Base-by-base conservation (phyloP, 1,140 invertebrate genomes). In the Drosophila elegans region DNA sequence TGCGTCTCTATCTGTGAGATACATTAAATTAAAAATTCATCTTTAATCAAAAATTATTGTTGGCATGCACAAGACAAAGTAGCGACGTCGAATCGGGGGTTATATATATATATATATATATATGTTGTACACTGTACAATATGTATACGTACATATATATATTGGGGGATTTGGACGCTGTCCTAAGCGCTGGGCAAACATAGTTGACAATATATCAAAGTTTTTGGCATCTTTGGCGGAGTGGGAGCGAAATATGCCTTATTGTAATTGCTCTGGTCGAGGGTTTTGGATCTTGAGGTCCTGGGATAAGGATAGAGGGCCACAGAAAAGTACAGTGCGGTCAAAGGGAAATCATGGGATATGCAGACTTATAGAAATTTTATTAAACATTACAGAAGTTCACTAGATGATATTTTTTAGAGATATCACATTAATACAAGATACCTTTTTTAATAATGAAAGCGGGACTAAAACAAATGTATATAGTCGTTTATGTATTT, bases 11-110 rank as follows among this genome's bases (percentile, higher is more conserved):
- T 84, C 85, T 90, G 85, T 72, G 85, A 85, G 86, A 85, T 81
- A 90, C 85, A 90, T 91, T 90, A 91, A 91, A 91, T 91, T 91
- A 91, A 91, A 91, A 91, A 91, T 91, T 91, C 90, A 91, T 91
- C 90, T 91, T 91, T 91, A 91, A 91, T 91, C 90, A 91, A 91
- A 91, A 91, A 91, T 91, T 91, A 91, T 91, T 91, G 90, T 89
- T 91, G 83, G 75, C 83, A 88, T 76, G 75, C 71, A 52, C 83
- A 86, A 78, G 81, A 80, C 67, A 74, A 86, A 80, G 78, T 71
- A 68, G 59, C 61, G 52, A 27, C 52, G 10, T 48, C 46, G 56
- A 55, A 52, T 53, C 62, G 44, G 44, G 48, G 51, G 39, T 0
- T 21, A 21, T 21, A 21, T 53, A 57, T 54, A 63, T 55, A 11